Base-by-base conservation (phyloP, 2,888 invertebrate species). In the Escarpia spicata region DNA sequence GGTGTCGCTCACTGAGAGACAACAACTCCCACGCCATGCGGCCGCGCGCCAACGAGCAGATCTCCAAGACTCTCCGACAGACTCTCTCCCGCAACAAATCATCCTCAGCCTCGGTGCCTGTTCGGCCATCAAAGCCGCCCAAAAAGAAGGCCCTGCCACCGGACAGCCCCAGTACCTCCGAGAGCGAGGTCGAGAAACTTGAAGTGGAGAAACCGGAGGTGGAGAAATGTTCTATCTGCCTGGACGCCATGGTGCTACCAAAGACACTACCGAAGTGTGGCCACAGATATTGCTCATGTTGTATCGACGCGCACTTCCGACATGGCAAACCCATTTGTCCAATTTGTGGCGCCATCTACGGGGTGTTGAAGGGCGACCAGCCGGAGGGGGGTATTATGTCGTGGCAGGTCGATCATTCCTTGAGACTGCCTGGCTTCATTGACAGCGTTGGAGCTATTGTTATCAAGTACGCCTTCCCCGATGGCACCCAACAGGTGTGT, bases 391-490 rank as follows among this genome's bases (percentile, higher is more conserved):
- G 95, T 0, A 93, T 31, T 15, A 96, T 95, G 95, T 90, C 91
- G 37, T 90, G 92, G 4, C 43, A 45, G 2, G 52, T 91, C 1
- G 90, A 93, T 43, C n/a, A 89, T 31, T n/a, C n/a, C 6, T 19
- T 43, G 9, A 90, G 91, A 1, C 44, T 95, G 31, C 94, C 94
- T 26, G 95, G 95, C 8, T 94, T 92, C 89, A 75, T 90, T 31
- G 92, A 93, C 19, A 93, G 91, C 75, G n/a, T 75, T 1, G 93
- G 93, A 43, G 92, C 93, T 1, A 95, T 95, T 75, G 91, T 93
- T 43, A 95, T 95, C 19, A 92, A 92, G 8, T 95, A 95, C 92
- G 19, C 98, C 3, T 94, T 95, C 91, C 94, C 94, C 12, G 90
- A 91, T 93, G 95, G 95, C 10, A 94, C 93, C 91, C 95, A 95